These are phyloP conservation scores for Ormyrus nitidulus DNA, from an alignment of 2,888 invertebrate species.

Conservation along the genomic window DNA sequence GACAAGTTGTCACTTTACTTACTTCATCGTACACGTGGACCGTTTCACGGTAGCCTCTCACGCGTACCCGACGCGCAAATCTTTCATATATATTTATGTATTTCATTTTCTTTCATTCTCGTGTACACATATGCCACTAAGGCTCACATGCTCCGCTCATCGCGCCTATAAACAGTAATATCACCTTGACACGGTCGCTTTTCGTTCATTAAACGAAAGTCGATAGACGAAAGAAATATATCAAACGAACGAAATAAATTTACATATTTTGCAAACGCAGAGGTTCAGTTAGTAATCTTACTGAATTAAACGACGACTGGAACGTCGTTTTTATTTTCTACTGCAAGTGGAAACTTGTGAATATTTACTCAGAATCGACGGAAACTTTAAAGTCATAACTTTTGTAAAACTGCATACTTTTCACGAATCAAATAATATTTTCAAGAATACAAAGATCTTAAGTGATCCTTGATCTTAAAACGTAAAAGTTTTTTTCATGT, in stretches of 20 bases:
- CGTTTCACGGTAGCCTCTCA: constrained; percentile 42
- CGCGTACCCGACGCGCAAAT: constrained; percentile 53
- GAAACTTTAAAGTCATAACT: no score
- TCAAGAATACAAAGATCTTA: not conserved
- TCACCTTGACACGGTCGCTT: constrained; percentile 39
- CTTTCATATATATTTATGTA: constrained; percentile 45
- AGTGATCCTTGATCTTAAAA: no score
- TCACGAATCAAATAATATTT: not conserved
- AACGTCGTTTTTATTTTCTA: constrained; percentile 4
- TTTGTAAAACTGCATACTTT: no score
- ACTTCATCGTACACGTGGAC: constrained; percentile 22
- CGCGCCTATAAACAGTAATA: constrained; percentile 43
- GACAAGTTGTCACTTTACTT: constrained; percentile 4
- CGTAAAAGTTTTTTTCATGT: no score
- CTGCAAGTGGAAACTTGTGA: not conserved
- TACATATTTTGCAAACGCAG: constrained; percentile 30
- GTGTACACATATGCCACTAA: constrained; percentile 38
- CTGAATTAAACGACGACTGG: constrained; percentile 22
- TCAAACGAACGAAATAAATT: constrained; percentile 15
- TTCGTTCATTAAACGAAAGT: constrained; percentile 4
- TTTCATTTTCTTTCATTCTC: not conserved
- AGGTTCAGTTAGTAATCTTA: not conserved
- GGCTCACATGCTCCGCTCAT: constrained; percentile 3
- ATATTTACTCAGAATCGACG: not conserved
- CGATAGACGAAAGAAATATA: constrained; percentile 24